A percentile compares a stretch with the other conserved stretches of the same genome.
phyloP scores from a whole-genome alignment of 2,797 vertebrate genomes.

The Eremophila alpestris region DNA sequence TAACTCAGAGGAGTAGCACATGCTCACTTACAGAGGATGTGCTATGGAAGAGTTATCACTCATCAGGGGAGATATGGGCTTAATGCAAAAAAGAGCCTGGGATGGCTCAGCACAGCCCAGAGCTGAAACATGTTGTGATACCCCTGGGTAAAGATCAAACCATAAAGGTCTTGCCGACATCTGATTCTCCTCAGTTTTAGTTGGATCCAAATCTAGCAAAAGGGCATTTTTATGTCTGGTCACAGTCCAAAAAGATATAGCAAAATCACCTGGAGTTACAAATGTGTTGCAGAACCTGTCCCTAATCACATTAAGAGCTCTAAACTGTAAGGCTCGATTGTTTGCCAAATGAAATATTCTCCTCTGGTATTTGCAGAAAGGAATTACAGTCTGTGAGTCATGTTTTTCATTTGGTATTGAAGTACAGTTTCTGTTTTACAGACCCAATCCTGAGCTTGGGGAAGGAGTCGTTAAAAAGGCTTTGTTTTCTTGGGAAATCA shows the following conservation, averaged over 20 bases:
- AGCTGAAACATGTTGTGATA: slow-evolving; percentile 8
- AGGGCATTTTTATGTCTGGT: slow-evolving; percentile 42
- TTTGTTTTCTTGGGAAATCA: background rate
- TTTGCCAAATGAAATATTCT: slow-evolving; percentile 65
- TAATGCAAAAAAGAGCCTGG: background rate
- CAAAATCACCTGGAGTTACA: slow-evolving; percentile 64
- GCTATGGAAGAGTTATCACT: background rate
- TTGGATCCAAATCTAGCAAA: slow-evolving; percentile 51
- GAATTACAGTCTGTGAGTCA: slow-evolving; percentile 57
- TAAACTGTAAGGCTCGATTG: slow-evolving; percentile 51
- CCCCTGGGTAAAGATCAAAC: slow-evolving; percentile 39
- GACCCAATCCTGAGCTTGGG: slow-evolving; percentile 2
- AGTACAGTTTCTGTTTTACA: background rate
- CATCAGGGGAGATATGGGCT: background rate
- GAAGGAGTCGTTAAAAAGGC: background rate
- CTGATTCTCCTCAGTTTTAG: slow-evolving; percentile 46
- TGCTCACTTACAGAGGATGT: background rate
- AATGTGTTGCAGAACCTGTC: slow-evolving; percentile 72
- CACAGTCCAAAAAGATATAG: slow-evolving; percentile 36
- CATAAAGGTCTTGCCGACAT: slow-evolving; percentile 17
- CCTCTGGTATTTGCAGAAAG: slow-evolving; percentile 55
- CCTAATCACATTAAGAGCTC: slow-evolving; percentile 66
- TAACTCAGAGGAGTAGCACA: background rate
- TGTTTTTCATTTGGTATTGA: slow-evolving; percentile 57
- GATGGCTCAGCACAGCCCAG: background rate